Base-by-base conservation (phyloP, 2,113 vertebrate species). In the Dromaius novaehollandiae region DNA sequence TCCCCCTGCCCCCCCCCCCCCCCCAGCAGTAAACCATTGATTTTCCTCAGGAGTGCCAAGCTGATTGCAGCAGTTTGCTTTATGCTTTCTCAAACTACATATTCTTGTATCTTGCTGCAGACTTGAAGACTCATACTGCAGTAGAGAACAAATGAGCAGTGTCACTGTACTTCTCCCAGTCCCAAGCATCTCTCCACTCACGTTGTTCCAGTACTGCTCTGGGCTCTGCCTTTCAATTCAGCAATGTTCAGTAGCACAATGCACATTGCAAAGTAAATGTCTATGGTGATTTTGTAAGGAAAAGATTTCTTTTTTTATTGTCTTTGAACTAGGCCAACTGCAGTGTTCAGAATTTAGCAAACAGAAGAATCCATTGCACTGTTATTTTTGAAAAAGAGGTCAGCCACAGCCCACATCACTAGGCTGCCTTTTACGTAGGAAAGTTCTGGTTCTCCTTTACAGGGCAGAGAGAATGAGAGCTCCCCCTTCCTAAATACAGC, bases 211-310 rank as follows among this genome's bases (percentile, higher is more conserved):
- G 16, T 80, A 5, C 16, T 65, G 60, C 75, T 69, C 28, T 80
- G 42, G 76, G n/a, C 25, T 90, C 44, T 70, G 28, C 44, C n/a
- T 58, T 81, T 88, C 58, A 73, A 82, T 38, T 24, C 16, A 68
- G 20, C 14, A 0, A 0, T 21, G 28, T 70, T 70, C 2, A 1
- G 40, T 15, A 36, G 14, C n/a, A 40, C 28, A 74, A 11, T 22
- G 42, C 11, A 32, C 25, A 38, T 69, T 18, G 21, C 7, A 70
- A 79, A 78, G 26, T 30, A 82, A 88, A 53, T 48, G 22, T 38
- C 40, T 48, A n/a, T 20, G 5, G 53, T 77, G 25, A 81, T 90
- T 83, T 77, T 74, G 7, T 77, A 75, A 80, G 34, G 66, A 14
- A 74, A 68, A 61, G 20, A 50, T 44, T 75, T 64, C 5, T 13